Evolutionary conservation across 2,797 vertebrate genomes (phyloP).

Genomic region (Leucoraja ocellata): DNA sequence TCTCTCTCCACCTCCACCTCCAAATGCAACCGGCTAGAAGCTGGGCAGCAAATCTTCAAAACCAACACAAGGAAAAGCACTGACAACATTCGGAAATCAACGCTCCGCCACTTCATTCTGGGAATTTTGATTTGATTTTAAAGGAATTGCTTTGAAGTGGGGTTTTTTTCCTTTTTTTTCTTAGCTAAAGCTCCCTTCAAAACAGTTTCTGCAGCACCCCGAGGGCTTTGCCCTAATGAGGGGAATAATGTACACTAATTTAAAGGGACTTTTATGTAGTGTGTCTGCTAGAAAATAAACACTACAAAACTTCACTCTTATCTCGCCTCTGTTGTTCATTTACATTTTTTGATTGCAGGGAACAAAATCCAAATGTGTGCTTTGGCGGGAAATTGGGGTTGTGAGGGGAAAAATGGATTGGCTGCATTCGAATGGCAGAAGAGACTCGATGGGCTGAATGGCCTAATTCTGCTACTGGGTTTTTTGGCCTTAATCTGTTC

Average conservation of each 20-base stretch:
- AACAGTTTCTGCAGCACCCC: conserved; percentile 58
- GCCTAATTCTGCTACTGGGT: too few species aligned
- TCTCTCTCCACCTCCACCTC: too few species aligned
- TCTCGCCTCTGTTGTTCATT: conserved; percentile 47
- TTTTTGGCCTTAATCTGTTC: too few species aligned
- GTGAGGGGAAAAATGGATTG: too few species aligned
- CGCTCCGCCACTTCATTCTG: conserved; percentile 41
- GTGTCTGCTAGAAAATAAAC: conserved; percentile 81
- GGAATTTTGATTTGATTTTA: conserved; percentile 52
- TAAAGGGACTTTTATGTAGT: conserved; percentile 82
- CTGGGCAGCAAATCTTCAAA: conserved; percentile 24
- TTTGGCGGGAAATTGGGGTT: too few species aligned
- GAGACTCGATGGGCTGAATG: too few species aligned
- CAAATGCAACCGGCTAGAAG: conserved; percentile 47
- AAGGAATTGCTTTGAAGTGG: conserved; percentile 61
- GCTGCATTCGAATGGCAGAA: too few species aligned
- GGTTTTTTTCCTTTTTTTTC: conserved; percentile 63
- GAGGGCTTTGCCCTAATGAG: conserved; percentile 45
- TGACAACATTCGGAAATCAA: conserved; percentile 43
- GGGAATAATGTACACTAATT: conserved; percentile 68
- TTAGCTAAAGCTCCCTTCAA: conserved; percentile 81
- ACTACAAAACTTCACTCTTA: conserved; percentile 58
- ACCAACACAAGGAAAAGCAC: conserved; percentile 46
- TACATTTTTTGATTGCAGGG: conserved; percentile 34
- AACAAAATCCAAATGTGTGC: background rate